Evolutionary conservation across 2,888 invertebrate genomes (phyloP).

Genomic region (Andrena camellia): DNA sequence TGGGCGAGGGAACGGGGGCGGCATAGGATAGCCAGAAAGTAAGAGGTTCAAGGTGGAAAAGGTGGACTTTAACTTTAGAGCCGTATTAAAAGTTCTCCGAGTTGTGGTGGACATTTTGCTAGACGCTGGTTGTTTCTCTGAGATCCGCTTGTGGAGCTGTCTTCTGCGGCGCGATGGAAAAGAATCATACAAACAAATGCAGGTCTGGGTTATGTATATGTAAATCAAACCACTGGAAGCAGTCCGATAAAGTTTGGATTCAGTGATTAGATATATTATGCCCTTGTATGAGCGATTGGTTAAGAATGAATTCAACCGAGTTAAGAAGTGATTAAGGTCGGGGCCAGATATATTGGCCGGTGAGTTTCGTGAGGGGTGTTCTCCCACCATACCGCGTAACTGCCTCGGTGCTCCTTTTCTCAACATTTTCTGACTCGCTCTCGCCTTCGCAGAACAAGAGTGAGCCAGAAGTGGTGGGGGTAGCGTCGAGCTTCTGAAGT

Average conservation of each 20-base stretch:
- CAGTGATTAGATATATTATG: background rate
- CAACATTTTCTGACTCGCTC: too few relatives aligned
- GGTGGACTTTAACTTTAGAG: constrained; percentile 78
- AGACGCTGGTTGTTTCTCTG: constrained; percentile 40
- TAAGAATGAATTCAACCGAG: too few relatives aligned
- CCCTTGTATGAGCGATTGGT: background rate
- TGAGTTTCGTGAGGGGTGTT: too few relatives aligned
- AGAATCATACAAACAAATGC: constrained; percentile 2
- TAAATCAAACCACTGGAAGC: background rate
- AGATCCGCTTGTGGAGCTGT: constrained; percentile 32
- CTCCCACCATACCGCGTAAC: too few relatives aligned
- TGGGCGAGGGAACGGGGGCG: constrained; percentile 59
- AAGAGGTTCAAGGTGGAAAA: constrained; percentile 74
- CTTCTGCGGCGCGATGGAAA: constrained; percentile 4
- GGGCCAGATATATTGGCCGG: too few relatives aligned
- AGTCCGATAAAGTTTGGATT: background rate
- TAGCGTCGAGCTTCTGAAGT: too few relatives aligned
- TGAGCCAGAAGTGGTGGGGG: too few relatives aligned
- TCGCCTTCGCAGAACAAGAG: too few relatives aligned
- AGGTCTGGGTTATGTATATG: background rate
- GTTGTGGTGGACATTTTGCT: constrained; percentile 44
- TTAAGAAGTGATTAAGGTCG: too few relatives aligned
- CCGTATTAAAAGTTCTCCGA: constrained; percentile 77
- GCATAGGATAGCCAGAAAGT: constrained; percentile 72
- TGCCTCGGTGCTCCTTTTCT: too few relatives aligned